Base-by-base conservation (phyloP, 2,113 vertebrate genomes). In the Oplegnathus fasciatus region DNA sequence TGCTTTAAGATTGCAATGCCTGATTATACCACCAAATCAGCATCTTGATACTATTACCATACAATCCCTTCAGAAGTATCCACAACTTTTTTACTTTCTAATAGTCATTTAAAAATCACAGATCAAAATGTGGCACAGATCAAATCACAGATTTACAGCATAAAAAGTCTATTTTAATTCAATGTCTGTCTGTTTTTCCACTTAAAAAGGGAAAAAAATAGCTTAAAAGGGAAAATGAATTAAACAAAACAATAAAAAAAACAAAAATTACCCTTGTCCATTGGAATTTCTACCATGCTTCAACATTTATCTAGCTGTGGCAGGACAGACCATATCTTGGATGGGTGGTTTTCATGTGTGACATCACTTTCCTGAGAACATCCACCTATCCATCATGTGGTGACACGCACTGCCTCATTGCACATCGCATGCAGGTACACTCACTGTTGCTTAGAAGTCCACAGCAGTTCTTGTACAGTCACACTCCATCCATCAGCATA, bases 401-500 rank as follows among this genome's bases (percentile, higher is more conserved):
- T 91, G 94, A 93, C 92, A 90, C 42, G 72, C 58, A 14, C 86
- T 75, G 91, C 89, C 92, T 94, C 93, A 94, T 94, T 94, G 93
- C 93, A 89, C 93, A 92, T 75, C 64, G 60, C 84, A 89, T 81
- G 89, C 93, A 92, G 92, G 90, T 91, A 92, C 86, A 86, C 91
- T 90, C 86, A 54, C 82, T 88, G 91, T 91, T 88, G 88, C 92
- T 94, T 92, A 82, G 83, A 87, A 92, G 92, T 93, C 93, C 89
- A 82, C 85, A 70, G 86, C 86, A 79, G 88, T 85, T 75, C 88
- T 82, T 40, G 84, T 69, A 60, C 77, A 88, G 92, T 93, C 90
- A 90, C 90, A 92, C 83, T 92, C 83, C 88, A 94, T 95, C 94
- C 90, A 93, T 94, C 94, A 94, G 88, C 81, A 78, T 87, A 85